Evolutionary conservation across 2,888 invertebrate genomes (phyloP).

Genomic region (Microplitis manilae): DNA sequence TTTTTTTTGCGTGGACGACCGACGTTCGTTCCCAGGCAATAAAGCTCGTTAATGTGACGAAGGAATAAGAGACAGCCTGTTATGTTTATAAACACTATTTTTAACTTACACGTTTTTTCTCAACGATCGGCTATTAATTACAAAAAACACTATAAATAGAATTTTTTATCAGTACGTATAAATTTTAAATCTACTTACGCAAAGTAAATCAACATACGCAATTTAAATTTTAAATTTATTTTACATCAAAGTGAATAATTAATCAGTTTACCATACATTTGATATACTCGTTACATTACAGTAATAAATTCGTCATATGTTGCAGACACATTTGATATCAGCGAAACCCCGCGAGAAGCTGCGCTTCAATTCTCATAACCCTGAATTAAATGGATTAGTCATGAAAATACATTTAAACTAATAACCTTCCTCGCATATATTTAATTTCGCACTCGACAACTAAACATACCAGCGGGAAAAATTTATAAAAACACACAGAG

Average conservation of each 20-base stretch:
- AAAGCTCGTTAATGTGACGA: constrained; percentile 19
- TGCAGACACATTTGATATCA: constrained; percentile 2
- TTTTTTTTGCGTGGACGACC: constrained; percentile 41
- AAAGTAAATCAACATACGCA: neutral
- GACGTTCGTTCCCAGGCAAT: constrained; percentile 40
- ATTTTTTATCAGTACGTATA: neutral
- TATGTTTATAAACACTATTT: constrained; percentile 5
- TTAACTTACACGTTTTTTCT: constrained; percentile 1
- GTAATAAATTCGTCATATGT: neutral
- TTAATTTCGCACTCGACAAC: constrained; percentile 35
- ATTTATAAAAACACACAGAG: neutral
- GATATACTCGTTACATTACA: no score
- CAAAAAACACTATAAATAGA: neutral
- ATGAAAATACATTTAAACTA: constrained; percentile 49
- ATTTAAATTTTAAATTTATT: no score
- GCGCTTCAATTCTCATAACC: constrained; percentile 58
- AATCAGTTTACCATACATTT: no score
- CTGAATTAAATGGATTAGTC: constrained; percentile 60
- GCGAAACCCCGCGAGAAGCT: neutral
- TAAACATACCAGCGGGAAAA: neutral
- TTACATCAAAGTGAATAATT: no score
- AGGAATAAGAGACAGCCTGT: neutral
- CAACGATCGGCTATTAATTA: neutral
- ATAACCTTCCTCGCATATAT: constrained; percentile 46
- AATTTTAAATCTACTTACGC: neutral